A percentile compares a stretch with the other conserved stretches of the same genome.
Evolutionary conservation across 2,888 invertebrate species (phyloP).

Genomic region (Caenorhabditis macrosperma): DNA sequence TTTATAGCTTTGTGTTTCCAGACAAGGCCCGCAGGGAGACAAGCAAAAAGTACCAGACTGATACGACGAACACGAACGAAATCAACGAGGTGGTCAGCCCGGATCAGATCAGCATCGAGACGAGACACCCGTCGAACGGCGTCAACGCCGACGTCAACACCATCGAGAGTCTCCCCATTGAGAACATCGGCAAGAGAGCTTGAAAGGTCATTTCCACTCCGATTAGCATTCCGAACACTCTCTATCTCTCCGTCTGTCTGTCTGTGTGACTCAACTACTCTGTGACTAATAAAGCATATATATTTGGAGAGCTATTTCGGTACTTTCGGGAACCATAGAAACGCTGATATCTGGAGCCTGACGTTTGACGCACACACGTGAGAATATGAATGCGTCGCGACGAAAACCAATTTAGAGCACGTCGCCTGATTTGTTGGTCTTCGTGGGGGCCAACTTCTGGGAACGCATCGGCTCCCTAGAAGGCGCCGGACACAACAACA

Average conservation of each 20-base stretch:
- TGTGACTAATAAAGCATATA: constrained; percentile 31
- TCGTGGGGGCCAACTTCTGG: too few relatives aligned
- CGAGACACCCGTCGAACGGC: constrained; percentile 24
- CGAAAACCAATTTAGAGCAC: too few relatives aligned
- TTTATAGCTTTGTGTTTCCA: constrained; percentile 3
- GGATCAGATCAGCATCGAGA: constrained; percentile 42
- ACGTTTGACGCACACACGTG: not conserved
- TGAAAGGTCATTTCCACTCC: not conserved
- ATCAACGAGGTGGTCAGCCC: constrained; percentile 9
- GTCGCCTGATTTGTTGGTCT: too few relatives aligned
- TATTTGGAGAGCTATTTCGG: constrained; percentile 38
- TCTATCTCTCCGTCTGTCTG: not conserved
- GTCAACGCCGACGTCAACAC: not conserved
- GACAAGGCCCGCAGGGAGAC: constrained; percentile 13
- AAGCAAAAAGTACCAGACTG: constrained; percentile 13
- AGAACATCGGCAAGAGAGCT: constrained; percentile 2
- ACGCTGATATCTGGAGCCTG: not conserved
- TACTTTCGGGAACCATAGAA: not conserved
- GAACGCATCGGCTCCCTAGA: too few relatives aligned
- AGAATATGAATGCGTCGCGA: too few relatives aligned
- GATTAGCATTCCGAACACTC: not conserved
- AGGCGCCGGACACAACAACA: too few relatives aligned
- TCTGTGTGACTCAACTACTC: not conserved
- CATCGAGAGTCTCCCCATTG: constrained; percentile 8
- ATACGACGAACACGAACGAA: constrained; percentile 19